These are phyloP conservation scores for Alethe diademata DNA, from an alignment of 2,113 vertebrate genomes.

Conservation along the genomic window DNA sequence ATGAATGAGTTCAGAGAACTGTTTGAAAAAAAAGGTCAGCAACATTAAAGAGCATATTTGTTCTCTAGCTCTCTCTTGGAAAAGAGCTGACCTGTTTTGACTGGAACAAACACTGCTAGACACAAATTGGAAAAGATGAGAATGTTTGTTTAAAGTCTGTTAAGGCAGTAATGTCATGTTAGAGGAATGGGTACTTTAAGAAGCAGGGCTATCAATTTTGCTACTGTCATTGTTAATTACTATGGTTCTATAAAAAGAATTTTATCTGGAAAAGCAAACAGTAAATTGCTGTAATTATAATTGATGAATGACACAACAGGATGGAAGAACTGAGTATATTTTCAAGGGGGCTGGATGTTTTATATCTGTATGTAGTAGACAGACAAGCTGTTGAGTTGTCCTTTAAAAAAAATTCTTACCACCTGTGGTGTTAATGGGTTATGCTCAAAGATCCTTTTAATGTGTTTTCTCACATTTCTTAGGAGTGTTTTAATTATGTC, in stretches of 20 bases:
- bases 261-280: constrained; percentile 29
- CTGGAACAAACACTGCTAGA: neutral
- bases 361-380: neutral
- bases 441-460: neutral
- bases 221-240: neutral
- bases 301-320: constrained; percentile 8
- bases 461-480: constrained; percentile 12
- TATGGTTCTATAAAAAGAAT: neutral
- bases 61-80: neutral
- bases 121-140: neutral
- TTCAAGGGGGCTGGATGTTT: constrained; percentile 16
- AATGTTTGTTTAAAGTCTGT: neutral
- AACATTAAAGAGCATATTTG: neutral
- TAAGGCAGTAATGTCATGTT: neutral
- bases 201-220: neutral
- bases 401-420: neutral
- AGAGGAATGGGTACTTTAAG: neutral
- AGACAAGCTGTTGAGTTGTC: constrained; percentile 18
- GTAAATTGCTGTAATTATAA: constrained; percentile 10
- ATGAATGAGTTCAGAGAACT: neutral
- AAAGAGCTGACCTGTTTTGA: constrained; percentile 2
- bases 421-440: constrained; percentile 34
- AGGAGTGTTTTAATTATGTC: neutral
- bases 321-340: neutral
- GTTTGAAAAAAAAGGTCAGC: constrained; percentile 19